Percentiles rank a stretch among this genome's conserved stretches.
Conservation (phyloP, 2,888 invertebrate species). For the Adineta ricciae region DNA sequence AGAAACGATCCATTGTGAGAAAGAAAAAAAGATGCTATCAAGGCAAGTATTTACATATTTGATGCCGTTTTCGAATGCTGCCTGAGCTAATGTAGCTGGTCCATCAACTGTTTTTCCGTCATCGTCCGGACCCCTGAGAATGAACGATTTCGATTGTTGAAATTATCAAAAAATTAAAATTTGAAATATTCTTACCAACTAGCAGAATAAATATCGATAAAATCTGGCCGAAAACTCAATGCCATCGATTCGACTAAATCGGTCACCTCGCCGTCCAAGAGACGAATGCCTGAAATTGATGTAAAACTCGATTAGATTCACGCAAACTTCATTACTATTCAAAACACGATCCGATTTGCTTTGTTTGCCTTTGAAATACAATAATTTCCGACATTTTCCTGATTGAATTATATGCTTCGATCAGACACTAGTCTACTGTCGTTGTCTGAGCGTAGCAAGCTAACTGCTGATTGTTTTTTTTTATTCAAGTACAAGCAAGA, state of each 20-base stretch:
- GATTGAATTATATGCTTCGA: background rate
- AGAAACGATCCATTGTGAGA: too few relatives aligned
- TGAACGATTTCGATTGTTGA: too few relatives aligned
- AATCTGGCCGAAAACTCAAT: conserved; percentile 80
- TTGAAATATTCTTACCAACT: conserved; percentile 58
- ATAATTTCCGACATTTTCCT: background rate
- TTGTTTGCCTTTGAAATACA: too few relatives aligned
- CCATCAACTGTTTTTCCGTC: conserved; percentile 96
- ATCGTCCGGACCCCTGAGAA: conserved; percentile 78
- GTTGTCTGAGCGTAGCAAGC: too few relatives aligned
- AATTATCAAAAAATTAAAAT: too few relatives aligned
- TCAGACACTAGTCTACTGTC: too few relatives aligned
- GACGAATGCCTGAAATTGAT: conserved; percentile 65
- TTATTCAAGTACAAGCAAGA: too few relatives aligned
- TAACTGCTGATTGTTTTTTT: too few relatives aligned
- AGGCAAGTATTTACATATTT: conserved; percentile 61
- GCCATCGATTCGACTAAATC: conserved; percentile 95
- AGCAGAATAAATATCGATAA: conserved; percentile 94
- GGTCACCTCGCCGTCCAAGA: conserved; percentile 94
- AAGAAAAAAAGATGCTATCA: background rate
- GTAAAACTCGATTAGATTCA: too few relatives aligned
- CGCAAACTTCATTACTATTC: too few relatives aligned
- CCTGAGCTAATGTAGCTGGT: conserved; percentile 82
- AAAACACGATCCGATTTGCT: too few relatives aligned
- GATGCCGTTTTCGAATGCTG: conserved; percentile 89